Evolutionary conservation across 2,888 invertebrate genomes (phyloP).

Genomic region (Callinectes sapidus): DNA sequence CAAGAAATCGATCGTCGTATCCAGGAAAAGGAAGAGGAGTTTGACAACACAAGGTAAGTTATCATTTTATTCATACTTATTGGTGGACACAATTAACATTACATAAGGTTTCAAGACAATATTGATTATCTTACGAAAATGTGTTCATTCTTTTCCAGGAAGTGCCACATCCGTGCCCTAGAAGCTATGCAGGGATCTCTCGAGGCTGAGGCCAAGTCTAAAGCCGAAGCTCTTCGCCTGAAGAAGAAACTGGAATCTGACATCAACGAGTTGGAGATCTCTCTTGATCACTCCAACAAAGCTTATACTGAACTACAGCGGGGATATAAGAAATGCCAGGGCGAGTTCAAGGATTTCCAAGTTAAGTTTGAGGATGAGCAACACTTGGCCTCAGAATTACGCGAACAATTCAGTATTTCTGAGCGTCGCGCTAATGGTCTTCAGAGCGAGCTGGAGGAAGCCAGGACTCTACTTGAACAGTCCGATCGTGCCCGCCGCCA

Average conservation of each 20-base stretch:
- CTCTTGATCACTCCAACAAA: constrained; percentile 64
- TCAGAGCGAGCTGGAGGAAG: constrained; percentile 87
- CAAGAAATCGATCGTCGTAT: constrained; percentile 63
- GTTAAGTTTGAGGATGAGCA: constrained; percentile 95
- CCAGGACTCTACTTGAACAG: constrained; percentile 96
- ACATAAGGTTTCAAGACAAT: neutral
- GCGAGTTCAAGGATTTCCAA: constrained; percentile 97
- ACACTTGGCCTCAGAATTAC: constrained; percentile 80
- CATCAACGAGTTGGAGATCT: constrained; percentile 57
- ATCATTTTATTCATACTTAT: constrained; percentile 94
- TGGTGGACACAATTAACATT: constrained; percentile 96
- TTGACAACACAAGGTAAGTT: constrained; percentile 76
- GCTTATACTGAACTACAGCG: constrained; percentile 57
- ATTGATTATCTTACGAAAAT: neutral
- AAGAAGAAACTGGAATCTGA: constrained; percentile 63
- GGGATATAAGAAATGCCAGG: constrained; percentile 82
- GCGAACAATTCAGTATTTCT: constrained; percentile 54
- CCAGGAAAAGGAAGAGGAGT: constrained; percentile 62
- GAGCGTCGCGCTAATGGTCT: constrained; percentile 61
- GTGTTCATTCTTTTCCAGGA: constrained; percentile 75
- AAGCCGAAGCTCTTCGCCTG: constrained; percentile 61
- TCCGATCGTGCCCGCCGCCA: constrained; percentile 79
- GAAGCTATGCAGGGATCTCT: constrained; percentile 59
- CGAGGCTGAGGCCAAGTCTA: constrained; percentile 57
- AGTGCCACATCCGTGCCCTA: constrained; percentile 74